Base-by-base conservation (phyloP, 2,888 invertebrate genomes). In the Polydrusus cervinus region DNA sequence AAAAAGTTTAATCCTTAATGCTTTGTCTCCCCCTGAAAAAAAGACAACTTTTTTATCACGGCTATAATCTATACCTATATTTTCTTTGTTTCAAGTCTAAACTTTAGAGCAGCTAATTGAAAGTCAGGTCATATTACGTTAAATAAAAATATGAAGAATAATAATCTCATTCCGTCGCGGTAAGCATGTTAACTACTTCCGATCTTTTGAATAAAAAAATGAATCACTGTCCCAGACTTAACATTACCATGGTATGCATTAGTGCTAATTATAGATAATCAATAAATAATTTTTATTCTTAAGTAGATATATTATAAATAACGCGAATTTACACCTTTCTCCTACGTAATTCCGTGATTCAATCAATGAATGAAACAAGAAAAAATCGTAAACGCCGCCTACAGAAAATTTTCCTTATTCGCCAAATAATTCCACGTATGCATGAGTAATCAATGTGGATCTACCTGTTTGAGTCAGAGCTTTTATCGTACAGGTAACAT, bases 381-480 rank as follows among this genome's bases (percentile, higher is more conserved):
- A 71, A 69, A 57, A 49, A 34, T 30, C 69, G 49, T 57, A 68
- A 68, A 67, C 11, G 47, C 40, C 72, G 65, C 76, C 76, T 16
- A 71, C 72, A 62, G 64, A 34, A 45, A 43, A 53, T 72, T 68
- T 75, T n/a, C 62, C 72, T 64, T 72, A 72, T 72, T 71, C 20
- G 72, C 11, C 30, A 57, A 9, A 49, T 45, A 71, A 40, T 76
- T 72, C 76, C 53, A 10, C 14, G 76, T 72, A 76, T 38, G 14
- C 45, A 68, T 76, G 72, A 76, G 65, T 71, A 68, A 76, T 18
- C 43, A 18, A 34, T 1, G 40, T 49, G 60, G 53, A 49, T 75
- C 47, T 71, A 75, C 71, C 71, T 75, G 75, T 16, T 67, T 75
- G 75, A 75, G 61, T 75, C 66, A 70, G 62, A 62, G 13, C 45